Evolutionary conservation across 2,797 vertebrate species (phyloP), one percentile per base, ranked within the genome.

Genomic region (Tachyglossus aculeatus): DNA sequence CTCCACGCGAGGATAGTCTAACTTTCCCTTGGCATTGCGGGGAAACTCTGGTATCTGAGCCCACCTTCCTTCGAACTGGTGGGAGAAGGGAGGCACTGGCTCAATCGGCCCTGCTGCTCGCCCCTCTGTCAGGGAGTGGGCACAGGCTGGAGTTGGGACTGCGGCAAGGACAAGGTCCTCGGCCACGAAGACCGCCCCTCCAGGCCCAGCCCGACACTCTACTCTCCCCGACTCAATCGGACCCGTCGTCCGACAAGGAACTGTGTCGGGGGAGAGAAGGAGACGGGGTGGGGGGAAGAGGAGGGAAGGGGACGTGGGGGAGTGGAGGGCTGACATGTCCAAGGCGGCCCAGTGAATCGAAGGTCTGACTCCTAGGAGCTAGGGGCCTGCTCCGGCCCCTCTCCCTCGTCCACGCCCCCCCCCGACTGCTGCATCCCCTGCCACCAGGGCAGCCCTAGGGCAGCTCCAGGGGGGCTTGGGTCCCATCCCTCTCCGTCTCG

Each of bases 91-190:
- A n/a, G n/a, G n/a, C n/a, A n/a, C n/a, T n/a, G n/a, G n/a, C n/a
- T n/a, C n/a, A n/a, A 18, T 72, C 78, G 78, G 78, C 71, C 64
- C 62, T 1, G 40, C 33, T 16, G 3, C 44, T 27, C 24, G 6
- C 44, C 18, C 44, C 22, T 25, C 16, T 4, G 22, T 25, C 8
- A 15, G 22, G 22, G n/a, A n/a, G n/a, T n/a, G n/a, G n/a, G n/a
- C n/a, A n/a, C n/a, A n/a, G n/a, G 4, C 16, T 48, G 45, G 16
- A 48, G 11, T 29, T n/a, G n/a, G n/a, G n/a, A n/a, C n/a, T n/a
- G n/a, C n/a, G n/a, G n/a, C n/a, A n/a, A n/a, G n/a, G n/a, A n/a
- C n/a, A n/a, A n/a, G n/a, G n/a, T n/a, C n/a, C n/a, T n/a, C n/a
- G n/a, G n/a, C n/a, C n/a, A n/a, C n/a, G n/a, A n/a, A n/a, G n/a